Conservation (phyloP, 2,113 vertebrate species). For the Sprattus sprattus region DNA sequence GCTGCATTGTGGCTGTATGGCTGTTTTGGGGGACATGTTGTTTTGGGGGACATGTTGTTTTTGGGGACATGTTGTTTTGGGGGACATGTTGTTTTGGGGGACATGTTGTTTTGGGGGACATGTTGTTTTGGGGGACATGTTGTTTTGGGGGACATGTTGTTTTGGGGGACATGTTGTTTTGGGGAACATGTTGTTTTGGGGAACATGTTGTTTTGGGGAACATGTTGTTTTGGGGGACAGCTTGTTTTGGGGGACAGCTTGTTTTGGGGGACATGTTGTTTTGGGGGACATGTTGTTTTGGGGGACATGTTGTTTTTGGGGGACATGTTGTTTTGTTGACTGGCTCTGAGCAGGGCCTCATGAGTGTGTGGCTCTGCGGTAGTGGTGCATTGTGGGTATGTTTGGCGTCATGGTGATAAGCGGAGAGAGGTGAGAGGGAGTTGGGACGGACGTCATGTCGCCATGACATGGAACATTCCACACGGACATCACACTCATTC, state of each 20-base stretch:
- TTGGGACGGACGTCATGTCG: conserved; percentile 51
- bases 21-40: too few relatives aligned
- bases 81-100: too few relatives aligned
- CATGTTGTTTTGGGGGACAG: not conserved
- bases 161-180: not conserved
- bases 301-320: too few relatives aligned
- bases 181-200: too few relatives aligned
- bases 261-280: not conserved
- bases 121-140: not conserved
- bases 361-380: not conserved
- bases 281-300: too few relatives aligned
- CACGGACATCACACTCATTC: conserved; percentile 43
- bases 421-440: conserved; percentile 40
- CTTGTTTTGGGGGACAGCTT: not conserved
- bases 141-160: not conserved
- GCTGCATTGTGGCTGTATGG: too few relatives aligned
- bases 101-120: not conserved
- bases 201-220: not conserved
- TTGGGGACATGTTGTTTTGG: not conserved
- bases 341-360: not conserved
- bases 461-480: conserved; percentile 63
- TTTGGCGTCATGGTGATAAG: conserved; percentile 26
- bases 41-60: not conserved
- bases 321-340: too few relatives aligned
- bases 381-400: not conserved